Conservation (phyloP, 1,140 invertebrate species). For the Neuroterus valhalla region DNA sequence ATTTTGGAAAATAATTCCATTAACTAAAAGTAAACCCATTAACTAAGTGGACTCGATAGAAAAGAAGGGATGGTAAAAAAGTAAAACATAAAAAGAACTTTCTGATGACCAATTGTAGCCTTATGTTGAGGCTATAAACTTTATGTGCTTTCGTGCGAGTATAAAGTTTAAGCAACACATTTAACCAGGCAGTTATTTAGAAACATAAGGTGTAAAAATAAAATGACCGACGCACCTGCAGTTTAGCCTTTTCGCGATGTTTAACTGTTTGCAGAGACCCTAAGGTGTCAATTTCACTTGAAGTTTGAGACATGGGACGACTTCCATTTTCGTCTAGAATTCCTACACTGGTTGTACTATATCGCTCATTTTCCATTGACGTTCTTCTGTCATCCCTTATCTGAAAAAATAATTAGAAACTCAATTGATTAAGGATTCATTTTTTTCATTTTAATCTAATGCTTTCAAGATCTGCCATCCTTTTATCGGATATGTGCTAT, state of each 20-base stretch:
- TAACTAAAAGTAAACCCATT: too few relatives aligned
- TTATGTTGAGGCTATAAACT: background rate
- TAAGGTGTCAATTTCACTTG: constrained; percentile 71
- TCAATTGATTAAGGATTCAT: constrained; percentile 22
- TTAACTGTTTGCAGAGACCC: constrained; percentile 67
- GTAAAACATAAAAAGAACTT: background rate
- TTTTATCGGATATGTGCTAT: too few relatives aligned
- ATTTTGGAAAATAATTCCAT: background rate
- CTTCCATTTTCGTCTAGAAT: constrained; percentile 69
- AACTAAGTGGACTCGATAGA: background rate
- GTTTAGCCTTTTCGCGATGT: constrained; percentile 71
- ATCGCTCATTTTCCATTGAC: constrained; percentile 70
- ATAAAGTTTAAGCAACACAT: constrained; percentile 2
- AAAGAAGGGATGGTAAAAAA: background rate
- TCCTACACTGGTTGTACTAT: constrained; percentile 61
- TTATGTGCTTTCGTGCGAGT: constrained; percentile 27
- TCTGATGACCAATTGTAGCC: background rate
- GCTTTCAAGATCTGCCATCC: too few relatives aligned
- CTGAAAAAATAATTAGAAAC: constrained; percentile 48
- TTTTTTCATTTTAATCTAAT: background rate
- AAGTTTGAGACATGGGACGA: constrained; percentile 78
- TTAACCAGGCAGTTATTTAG: constrained; percentile 31
- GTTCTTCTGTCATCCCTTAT: constrained; percentile 68
- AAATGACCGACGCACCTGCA: constrained; percentile 65
- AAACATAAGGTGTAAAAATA: constrained; percentile 14